Conservation (phyloP, 2,888 invertebrate species). For the Nemurella pictetii region DNA sequence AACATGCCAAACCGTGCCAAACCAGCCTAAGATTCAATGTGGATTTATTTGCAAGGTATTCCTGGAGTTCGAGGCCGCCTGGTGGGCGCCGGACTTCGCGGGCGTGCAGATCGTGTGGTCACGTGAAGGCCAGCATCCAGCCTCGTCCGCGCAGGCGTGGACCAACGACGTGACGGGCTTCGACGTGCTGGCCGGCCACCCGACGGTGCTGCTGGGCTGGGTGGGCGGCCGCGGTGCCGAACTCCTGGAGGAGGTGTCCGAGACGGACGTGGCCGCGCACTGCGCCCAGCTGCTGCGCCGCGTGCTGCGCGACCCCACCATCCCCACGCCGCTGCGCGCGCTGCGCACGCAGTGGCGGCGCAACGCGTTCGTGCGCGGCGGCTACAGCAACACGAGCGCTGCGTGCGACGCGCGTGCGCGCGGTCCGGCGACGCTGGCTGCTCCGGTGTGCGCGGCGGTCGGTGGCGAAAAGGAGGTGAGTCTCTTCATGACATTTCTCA, state of each 20-base stretch:
- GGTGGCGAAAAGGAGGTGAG: not conserved
- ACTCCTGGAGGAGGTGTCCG: conserved; percentile 58
- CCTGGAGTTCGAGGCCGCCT: conserved; percentile 62
- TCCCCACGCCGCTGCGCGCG: conserved; percentile 56
- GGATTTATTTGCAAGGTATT: too few relatives aligned
- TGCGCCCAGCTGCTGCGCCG: conserved; percentile 57
- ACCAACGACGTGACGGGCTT: conserved; percentile 64
- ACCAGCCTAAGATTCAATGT: too few relatives aligned
- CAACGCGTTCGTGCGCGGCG: conserved; percentile 60
- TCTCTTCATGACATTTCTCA: too few relatives aligned
- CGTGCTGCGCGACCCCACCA: conserved; percentile 54
- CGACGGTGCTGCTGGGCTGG: conserved; percentile 64
- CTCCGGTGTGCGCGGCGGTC: conserved; percentile 51
- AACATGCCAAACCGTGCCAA: too few relatives aligned
- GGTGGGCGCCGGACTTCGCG: conserved; percentile 59
- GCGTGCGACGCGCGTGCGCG: conserved; percentile 54
- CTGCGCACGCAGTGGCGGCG: conserved; percentile 60
- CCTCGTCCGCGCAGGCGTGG: conserved; percentile 53
- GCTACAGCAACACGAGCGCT: conserved; percentile 61
- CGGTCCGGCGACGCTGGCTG: conserved; percentile 51
- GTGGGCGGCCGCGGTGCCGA: conserved; percentile 64
- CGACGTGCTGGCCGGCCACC: conserved; percentile 58
- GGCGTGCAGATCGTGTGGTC: conserved; percentile 65
- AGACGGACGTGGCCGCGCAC: conserved; percentile 56
- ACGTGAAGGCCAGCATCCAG: not conserved